A percentile compares a stretch with the other conserved stretches of the same genome.
Conservation (phyloP, 2,113 vertebrate species). For the Procavia capensis region DNA sequence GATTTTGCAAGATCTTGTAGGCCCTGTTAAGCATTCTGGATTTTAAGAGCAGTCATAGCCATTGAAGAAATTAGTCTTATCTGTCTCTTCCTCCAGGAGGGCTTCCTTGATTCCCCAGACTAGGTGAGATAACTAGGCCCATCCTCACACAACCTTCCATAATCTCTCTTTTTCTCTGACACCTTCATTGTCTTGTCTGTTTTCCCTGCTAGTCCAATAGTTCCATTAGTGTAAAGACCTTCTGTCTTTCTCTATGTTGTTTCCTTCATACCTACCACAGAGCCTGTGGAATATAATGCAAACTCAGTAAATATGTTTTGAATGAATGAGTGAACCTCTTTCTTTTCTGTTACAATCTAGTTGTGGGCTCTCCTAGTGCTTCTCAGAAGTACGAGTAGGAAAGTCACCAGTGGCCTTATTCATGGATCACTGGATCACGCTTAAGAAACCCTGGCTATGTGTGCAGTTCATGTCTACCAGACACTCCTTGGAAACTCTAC, state of each 20-base stretch:
- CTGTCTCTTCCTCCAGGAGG: background rate
- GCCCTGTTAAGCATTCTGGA: background rate
- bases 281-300: background rate
- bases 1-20: background rate
- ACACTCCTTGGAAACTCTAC: no score
- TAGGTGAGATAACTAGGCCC: background rate
- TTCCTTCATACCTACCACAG: background rate
- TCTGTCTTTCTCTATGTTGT: rapidly evolving
- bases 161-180: background rate
- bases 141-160: background rate
- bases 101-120: background rate
- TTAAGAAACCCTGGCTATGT: no score
- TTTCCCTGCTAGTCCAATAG: background rate
- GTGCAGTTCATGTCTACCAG: no score
- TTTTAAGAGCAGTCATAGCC: background rate
- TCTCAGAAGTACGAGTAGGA: background rate
- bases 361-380: background rate
- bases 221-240: background rate
- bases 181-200: background rate
- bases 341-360: background rate
- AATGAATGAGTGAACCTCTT: background rate
- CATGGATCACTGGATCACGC: background rate
- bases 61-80: background rate
- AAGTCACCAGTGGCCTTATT: background rate
- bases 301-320: background rate